Conservation (phyloP, 2,113 vertebrate species). For the Eleginops maclovinus region DNA sequence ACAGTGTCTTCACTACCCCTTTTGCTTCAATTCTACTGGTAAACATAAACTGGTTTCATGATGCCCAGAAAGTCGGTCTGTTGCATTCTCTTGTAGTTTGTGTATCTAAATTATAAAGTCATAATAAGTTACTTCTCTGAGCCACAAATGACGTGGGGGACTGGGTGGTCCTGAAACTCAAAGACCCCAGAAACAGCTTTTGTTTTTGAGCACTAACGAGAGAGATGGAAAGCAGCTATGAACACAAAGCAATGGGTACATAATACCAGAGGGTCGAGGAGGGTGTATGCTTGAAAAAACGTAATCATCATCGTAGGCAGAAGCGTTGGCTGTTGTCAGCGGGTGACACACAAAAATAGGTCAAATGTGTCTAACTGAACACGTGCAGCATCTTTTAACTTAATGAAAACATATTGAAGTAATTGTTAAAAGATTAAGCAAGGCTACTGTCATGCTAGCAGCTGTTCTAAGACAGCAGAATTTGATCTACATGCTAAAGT, state of each 20-base stretch:
- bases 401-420: not conserved
- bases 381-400: not conserved
- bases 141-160: constrained; percentile 21
- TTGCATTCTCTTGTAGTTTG: not conserved
- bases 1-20: constrained; percentile 42
- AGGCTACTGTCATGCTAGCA: not conserved
- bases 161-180: constrained; percentile 60
- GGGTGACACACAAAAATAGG: not conserved
- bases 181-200: constrained; percentile 47
- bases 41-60: constrained; percentile 43
- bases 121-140: constrained; percentile 17
- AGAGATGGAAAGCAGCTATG: constrained; percentile 60
- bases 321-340: constrained; percentile 23
- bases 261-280: not conserved
- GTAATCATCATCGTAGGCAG: not conserved
- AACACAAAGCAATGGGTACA: constrained; percentile 44
- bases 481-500: not conserved
- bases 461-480: not conserved
- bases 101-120: constrained; percentile 4
- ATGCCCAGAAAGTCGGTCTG: constrained; percentile 39
- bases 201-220: constrained; percentile 42
- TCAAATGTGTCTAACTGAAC: not conserved
- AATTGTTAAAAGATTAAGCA: not conserved
- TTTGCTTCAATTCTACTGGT: constrained; percentile 59
- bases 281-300: not conserved